Evolutionary conservation across 2,888 invertebrate genomes (phyloP), one percentile per base, ranked within the genome.

Genomic region (Hipparchia semele): DNA sequence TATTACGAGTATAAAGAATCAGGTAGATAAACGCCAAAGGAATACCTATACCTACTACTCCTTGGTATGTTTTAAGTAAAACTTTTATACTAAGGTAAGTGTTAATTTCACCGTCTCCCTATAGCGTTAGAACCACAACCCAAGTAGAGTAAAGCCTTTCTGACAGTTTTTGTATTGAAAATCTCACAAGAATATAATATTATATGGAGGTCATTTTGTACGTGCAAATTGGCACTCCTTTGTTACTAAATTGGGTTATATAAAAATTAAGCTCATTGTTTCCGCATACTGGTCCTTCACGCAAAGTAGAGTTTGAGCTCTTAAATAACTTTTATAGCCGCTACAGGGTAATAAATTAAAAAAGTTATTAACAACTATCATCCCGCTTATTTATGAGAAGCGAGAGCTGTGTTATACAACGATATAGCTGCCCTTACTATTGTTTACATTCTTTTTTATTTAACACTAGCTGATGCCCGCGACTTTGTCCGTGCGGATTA

Each of bases 331-430:
- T 65, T 65, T 65, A 65, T 53, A 51, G 51, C 33, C 53, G 65
- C 33, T 65, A 65, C 53, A 65, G 65, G 33, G 65, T 65, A 65
- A 65, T 65, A 65, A 53, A 65, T 65, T 64, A 65, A 65, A 65
- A 65, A 65, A 65, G 65, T 65, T 65, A 51, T 65, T 65, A 65
- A 65, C 65, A 51, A 65, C 65, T 65, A 65, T 65, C 65, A 65
- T 65, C 65, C 53, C 65, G 51, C 12, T 65, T 65, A 65, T 65
- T 65, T 65, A 65, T 53, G 65, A 65, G 51, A 33, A 53, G 53
- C 53, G 12, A 65, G 53, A 65, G 65, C 65, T 65, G 12, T 51
- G 53, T 33, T 65, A 53, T 65, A 53, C 65, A 53, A 33, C 53
- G 51, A 53, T 51, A 12, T 53, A 65, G 33, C 51, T 51, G 53